Evolutionary conservation across 2,113 vertebrate genomes (phyloP), one percentile per base, ranked within the genome.

Genomic region (Elanoides forficatus): DNA sequence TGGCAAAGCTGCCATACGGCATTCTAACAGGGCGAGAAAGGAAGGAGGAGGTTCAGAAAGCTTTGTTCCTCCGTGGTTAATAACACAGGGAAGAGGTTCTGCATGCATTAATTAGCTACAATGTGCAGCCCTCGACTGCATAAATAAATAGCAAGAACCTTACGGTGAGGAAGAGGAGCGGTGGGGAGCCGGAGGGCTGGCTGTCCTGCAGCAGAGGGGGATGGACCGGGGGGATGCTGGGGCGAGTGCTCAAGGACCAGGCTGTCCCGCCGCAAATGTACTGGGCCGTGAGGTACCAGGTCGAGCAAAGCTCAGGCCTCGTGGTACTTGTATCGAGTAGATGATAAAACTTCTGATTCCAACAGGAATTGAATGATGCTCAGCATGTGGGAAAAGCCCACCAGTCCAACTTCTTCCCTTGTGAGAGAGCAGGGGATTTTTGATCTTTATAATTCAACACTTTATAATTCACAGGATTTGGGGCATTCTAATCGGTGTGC

Each of bases 251-350:
- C 40, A 10, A 12, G 89, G 36, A 43, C 6, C 30, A 9, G 67
- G 47, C 74, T 68, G 79, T 23, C 29, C 79, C 0, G 0, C 56
- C 30, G 47, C n/a, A 21, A 32, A 20, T 1, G 11, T 5, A 9
- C 15, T 0, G 16, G 75, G n/a, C 34, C 11, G 2, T 3, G 19
- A 42, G 50, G 30, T 0, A 1, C 32, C 67, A 12, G 2, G 30
- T 10, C 2, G 1, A 19, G 55, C 68, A 52, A 19, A 86, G 47
- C 62, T 27, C 63, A 23, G 47, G 22, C 17, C 60, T 52, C 6
- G 6, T 0, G 19, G 10, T 29, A 4, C 52, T 68, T 19, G 18
- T 25, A 0, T 2, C 11, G 47, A 90, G 56, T 2, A 67, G 29
- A 6, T 3, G 22, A 10, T 8, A 19, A 47, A 62, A n/a, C 18